phyloP scores from a whole-genome alignment of 2,888 invertebrate species.

The Eudasyphora cyanicolor region DNA sequence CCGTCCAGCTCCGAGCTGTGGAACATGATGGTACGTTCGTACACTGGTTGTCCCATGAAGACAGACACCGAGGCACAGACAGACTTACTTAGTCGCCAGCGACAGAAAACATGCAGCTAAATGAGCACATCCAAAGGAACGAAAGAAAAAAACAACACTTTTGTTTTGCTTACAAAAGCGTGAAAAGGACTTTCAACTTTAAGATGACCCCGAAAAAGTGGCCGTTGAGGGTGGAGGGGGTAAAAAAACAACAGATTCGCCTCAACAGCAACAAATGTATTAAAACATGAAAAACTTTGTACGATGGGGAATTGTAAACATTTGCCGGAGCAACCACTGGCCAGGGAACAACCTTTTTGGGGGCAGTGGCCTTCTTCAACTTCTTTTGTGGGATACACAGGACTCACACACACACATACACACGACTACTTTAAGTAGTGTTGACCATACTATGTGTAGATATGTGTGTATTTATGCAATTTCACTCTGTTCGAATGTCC shows the following conservation, averaged over 20 bases:
- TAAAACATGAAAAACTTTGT: background rate
- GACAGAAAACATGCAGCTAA: background rate
- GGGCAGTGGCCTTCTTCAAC: background rate
- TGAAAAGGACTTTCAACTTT: slow-evolving; percentile 49
- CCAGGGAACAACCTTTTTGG: background rate
- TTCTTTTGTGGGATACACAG: no score
- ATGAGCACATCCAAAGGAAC: background rate
- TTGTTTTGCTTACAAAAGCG: slow-evolving; percentile 40
- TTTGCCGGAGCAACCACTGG: slow-evolving; percentile 28
- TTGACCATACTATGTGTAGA: no score
- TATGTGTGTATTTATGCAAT: background rate
- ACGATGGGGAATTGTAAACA: slow-evolving; percentile 24
- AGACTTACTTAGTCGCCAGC: background rate
- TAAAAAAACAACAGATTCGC: slow-evolving; percentile 31
- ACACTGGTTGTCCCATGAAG: slow-evolving; percentile 11
- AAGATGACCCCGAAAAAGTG: slow-evolving; percentile 51
- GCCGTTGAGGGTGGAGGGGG: background rate
- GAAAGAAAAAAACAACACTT: slow-evolving; percentile 25
- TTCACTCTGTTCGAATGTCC: background rate
- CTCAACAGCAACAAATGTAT: slow-evolving; percentile 1
- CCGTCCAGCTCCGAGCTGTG: slow-evolving; percentile 38
- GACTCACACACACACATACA: background rate
- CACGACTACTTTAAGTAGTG: background rate
- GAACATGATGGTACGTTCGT: slow-evolving; percentile 40
- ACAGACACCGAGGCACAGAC: background rate